These are phyloP conservation scores for Orientallactaga sibirica DNA, from an alignment of 2,797 vertebrate species.

Conservation along the genomic window DNA sequence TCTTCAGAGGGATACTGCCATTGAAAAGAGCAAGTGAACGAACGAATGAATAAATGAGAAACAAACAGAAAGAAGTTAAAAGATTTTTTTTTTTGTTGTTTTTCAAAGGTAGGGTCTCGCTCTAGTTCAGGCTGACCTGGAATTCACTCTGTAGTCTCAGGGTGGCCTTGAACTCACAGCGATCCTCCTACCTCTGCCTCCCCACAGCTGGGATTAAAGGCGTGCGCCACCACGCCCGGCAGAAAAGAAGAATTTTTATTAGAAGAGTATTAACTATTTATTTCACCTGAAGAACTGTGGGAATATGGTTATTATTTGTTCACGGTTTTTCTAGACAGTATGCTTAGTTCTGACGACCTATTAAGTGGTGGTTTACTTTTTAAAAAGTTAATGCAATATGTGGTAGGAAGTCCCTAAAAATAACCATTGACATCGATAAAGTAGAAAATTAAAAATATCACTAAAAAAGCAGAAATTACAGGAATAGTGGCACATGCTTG, in stretches of 20 bases:
- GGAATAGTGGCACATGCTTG: not conserved
- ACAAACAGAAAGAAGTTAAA: slow-evolving; percentile 29
- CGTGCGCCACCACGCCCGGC: not conserved
- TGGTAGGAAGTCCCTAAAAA: slow-evolving; percentile 48
- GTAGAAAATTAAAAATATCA: slow-evolving; percentile 54
- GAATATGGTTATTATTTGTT: slow-evolving; percentile 16
- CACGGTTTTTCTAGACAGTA: slow-evolving; percentile 9
- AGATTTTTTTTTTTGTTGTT: not conserved
- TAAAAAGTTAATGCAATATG: slow-evolving; percentile 48
- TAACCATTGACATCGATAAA: slow-evolving; percentile 36
- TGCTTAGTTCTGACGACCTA: slow-evolving; percentile 25
- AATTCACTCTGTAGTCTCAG: too few species aligned
- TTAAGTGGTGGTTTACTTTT: slow-evolving; percentile 41
- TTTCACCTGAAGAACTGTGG: slow-evolving; percentile 52
- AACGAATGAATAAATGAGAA: slow-evolving; percentile 7
- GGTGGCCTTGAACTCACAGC: too few species aligned
- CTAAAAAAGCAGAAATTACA: not conserved
- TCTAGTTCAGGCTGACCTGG: too few species aligned
- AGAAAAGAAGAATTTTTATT: slow-evolving; percentile 29
- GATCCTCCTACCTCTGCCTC: too few species aligned
- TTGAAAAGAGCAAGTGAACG: slow-evolving; percentile 79
- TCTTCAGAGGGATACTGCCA: slow-evolving; percentile 98
- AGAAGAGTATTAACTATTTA: slow-evolving; percentile 25
- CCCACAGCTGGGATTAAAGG: too few species aligned
- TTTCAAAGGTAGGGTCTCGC: too few species aligned